phyloP scores from a whole-genome alignment of 2,113 vertebrate genomes.

The Atlantisia rogersi region DNA sequence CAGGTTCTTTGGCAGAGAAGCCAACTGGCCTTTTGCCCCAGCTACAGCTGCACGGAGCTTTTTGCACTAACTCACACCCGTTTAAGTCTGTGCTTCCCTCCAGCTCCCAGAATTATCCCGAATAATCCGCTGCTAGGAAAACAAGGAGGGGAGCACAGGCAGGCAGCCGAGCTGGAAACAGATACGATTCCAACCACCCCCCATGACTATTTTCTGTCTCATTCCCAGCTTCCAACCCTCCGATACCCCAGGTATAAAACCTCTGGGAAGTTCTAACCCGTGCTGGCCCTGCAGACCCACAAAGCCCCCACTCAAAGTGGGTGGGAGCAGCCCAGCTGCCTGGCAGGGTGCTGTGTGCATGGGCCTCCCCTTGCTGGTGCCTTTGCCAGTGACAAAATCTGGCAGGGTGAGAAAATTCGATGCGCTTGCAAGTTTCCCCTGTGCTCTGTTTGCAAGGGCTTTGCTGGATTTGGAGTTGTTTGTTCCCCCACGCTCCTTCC shows the following conservation, averaged over 20 bases:
- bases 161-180: background rate
- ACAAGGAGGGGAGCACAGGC: background rate
- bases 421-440: constrained; percentile 36
- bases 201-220: background rate
- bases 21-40: constrained; percentile 49
- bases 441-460: background rate
- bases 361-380: background rate
- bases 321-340: background rate
- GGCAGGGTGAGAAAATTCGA: constrained; percentile 38
- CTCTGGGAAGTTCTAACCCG: background rate
- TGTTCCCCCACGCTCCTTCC: background rate
- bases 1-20: constrained; percentile 50
- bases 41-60: too few relatives aligned
- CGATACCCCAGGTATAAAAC: background rate
- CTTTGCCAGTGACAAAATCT: constrained; percentile 57
- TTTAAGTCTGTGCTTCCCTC: background rate
- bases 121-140: constrained; percentile 43
- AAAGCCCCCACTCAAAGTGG: fast-evolving
- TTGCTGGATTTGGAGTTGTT: constrained; percentile 57
- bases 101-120: constrained; percentile 33
- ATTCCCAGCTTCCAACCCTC: background rate
- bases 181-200: background rate
- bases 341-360: background rate
- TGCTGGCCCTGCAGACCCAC: background rate
- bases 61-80: background rate